Conservation (phyloP, 2,888 invertebrate genomes). For the Piscicola geometra region DNA sequence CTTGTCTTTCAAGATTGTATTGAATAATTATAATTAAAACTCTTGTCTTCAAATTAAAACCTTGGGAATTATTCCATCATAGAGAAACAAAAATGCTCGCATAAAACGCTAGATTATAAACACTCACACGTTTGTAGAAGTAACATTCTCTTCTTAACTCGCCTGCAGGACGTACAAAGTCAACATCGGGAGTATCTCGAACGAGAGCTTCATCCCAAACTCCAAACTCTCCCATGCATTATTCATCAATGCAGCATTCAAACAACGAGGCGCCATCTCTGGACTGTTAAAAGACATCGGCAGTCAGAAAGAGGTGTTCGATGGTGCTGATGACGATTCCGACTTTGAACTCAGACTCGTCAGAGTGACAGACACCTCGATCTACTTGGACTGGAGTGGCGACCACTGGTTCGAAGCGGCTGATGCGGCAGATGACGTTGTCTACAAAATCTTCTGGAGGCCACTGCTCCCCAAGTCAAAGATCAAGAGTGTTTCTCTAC, state of each 20-base stretch:
- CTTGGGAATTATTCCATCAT: too few relatives aligned
- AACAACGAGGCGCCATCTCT: not conserved
- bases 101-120: too few relatives aligned
- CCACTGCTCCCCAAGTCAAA: slow-evolving; percentile 44
- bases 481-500: slow-evolving; percentile 51
- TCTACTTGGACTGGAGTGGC: slow-evolving; percentile 53
- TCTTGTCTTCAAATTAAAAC: too few relatives aligned
- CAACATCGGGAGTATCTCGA: slow-evolving; percentile 51
- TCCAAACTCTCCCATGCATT: slow-evolving; percentile 52
- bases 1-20: too few relatives aligned
- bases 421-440: slow-evolving; percentile 24
- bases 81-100: too few relatives aligned
- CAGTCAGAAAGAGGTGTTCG: not conserved
- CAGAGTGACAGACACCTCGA: slow-evolving; percentile 51
- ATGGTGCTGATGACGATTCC: not conserved
- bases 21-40: too few relatives aligned
- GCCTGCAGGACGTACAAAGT: slow-evolving; percentile 50
- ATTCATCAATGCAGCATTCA: slow-evolving; percentile 46
- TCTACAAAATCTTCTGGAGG: not conserved
- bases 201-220: slow-evolving; percentile 48
- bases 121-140: too few relatives aligned
- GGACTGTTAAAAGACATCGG: not conserved
- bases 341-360: slow-evolving; percentile 49
- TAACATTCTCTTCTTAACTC: too few relatives aligned
- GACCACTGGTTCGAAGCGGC: slow-evolving; percentile 50